Base-by-base conservation (phyloP, 2,113 vertebrate species). In the Forbesichthys papilliferus region DNA sequence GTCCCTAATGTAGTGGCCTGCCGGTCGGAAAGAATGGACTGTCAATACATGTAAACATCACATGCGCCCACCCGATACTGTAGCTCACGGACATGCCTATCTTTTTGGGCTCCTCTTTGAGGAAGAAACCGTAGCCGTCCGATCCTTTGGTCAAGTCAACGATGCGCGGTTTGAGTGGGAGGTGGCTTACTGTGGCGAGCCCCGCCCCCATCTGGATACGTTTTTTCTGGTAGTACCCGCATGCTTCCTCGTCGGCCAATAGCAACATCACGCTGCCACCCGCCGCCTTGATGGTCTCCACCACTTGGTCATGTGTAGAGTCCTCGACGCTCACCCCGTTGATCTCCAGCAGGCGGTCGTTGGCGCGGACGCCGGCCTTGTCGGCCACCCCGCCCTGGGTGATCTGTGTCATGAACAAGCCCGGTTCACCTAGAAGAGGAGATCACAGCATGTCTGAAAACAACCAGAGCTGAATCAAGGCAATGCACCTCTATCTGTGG, bases 271-370 rank as follows among this genome's bases (percentile, higher is more conserved):
- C 0, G 1, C 11, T 83, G 71, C 79, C 90, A 46, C 92, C 96
- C 0, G 91, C 88, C 70, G 67, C 86, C 82, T 84, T 97, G 61
- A 99, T 90, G 89, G 93, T 96, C 47, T 92, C 85, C 68, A 96
- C 94, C 36, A 90, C 91, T 56, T 95, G 78, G 1, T 96, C 90
- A 0, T 98, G 95, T 5, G 88, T 93, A 81, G 67, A 58, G 0
- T 76, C 75, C 76, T 96, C 96, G 1, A 97, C 77, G 0, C 92
- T 95, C 79, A 95, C 90, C 9, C 96, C 95, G 0, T 99, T 98
- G 71, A 99, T 73, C 87, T 98, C 95, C 60, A 99, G 77, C 60
- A 99, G 42, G 7, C 89, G 94, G 74, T 99, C 96, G 0, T 93
- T 88, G 12, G 48, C 18, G 71, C 89, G 89, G 69, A 96, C 92